Evolutionary conservation across 2,113 vertebrate species (phyloP).

Genomic region (Aspiorhynchus laticeps): DNA sequence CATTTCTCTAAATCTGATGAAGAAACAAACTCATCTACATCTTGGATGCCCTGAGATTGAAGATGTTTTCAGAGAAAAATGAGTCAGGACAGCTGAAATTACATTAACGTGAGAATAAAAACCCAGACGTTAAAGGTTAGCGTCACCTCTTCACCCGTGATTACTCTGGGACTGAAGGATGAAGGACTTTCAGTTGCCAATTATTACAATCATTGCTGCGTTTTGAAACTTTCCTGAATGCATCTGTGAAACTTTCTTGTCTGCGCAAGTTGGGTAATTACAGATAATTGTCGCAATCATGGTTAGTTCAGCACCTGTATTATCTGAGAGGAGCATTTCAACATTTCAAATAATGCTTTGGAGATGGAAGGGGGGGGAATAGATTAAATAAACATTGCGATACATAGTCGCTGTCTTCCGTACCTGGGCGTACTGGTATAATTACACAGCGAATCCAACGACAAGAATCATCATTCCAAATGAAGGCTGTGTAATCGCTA

Average conservation of each 20-base stretch:
- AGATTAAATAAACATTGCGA: slow-evolving; percentile 23
- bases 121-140: neutral
- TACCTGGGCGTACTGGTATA: slow-evolving; percentile 39
- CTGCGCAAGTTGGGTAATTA: slow-evolving; percentile 66
- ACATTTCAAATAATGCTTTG: neutral
- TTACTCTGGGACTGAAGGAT: neutral
- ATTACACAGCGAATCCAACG: slow-evolving; percentile 35
- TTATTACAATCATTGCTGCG: slow-evolving; percentile 61
- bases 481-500: slow-evolving; percentile 48
- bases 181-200: slow-evolving; percentile 53
- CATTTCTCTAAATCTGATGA: neutral
- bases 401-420: neutral
- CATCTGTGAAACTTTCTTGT: slow-evolving; percentile 64
- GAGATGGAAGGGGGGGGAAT: neutral
- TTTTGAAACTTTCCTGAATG: slow-evolving; percentile 62
- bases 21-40: neutral
- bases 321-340: slow-evolving; percentile 10
- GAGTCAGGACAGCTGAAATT: slow-evolving; percentile 53
- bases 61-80: slow-evolving; percentile 47
- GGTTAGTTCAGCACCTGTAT: slow-evolving; percentile 70
- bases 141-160: slow-evolving; percentile 16
- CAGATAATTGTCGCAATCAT: slow-evolving; percentile 72
- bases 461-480: slow-evolving; percentile 25
- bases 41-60: neutral
- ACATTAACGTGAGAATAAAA: neutral